Base-by-base conservation (phyloP, 2,113 vertebrate genomes). In the Oncorhynchus tshawytscha region DNA sequence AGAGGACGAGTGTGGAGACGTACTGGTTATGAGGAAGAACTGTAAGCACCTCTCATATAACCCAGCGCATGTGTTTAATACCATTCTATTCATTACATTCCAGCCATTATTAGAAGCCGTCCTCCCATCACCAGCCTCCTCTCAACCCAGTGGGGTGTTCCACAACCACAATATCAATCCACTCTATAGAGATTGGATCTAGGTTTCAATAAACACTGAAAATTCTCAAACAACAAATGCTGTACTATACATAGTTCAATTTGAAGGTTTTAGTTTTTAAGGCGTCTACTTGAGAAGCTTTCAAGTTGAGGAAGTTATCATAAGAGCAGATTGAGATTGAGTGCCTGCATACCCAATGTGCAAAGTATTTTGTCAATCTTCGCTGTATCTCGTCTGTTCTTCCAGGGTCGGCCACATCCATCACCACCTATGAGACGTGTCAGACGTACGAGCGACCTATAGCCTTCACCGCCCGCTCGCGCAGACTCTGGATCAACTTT, bases 1-100 rank as follows among this genome's bases (percentile, higher is more conserved):
- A 0, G 97, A 99, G 92, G 97, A 99, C 0, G 97, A 99, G 85
- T 99, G 97, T 16, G 97, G 97, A 72, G 97, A 99, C 25, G 96
- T 98, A 85, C 89, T 99, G 88, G 97, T 99, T 75, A 99, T 99
- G 97, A 96, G 97, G 91, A 99, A 99, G 95, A 99, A 98, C 94
- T 97, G 97, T 99, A 92, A 89, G 92, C 89, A 13, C 51, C 16
- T 12, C 2, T 67, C 54, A 27, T 9, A 70, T 64, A 29, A 7
- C n/a, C 45, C n/a, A 57, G 22, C 5, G 29, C 62, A 13, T 3
- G 51, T 76, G 13, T 68, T 45, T 45, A 45, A 45, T n/a, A 45
- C 11, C 16, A 51, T 71, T 54, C 24, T 5, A 54, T 71, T 27
- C 16, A 2, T 25, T 25, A 15, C 39, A 45, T 45, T 45, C 8